Evolutionary conservation across 2,888 invertebrate species (phyloP), one percentile per base, ranked within the genome.

Genomic region (Chrysomela aeneicollis): DNA sequence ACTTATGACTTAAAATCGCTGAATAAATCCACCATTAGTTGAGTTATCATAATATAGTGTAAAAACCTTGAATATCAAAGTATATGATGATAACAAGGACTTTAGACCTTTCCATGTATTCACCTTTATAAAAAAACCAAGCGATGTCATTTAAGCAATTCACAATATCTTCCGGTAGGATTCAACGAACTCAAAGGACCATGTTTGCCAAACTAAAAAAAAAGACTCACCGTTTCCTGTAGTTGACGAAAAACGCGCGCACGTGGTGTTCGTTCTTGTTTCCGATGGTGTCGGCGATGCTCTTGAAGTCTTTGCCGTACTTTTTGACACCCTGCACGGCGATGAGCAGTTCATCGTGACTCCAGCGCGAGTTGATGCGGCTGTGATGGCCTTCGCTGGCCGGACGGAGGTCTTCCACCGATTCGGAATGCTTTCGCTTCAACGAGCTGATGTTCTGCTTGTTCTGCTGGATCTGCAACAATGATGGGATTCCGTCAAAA

Each of bases 191-290:
- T n/a, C n/a, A n/a, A n/a, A n/a, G n/a, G n/a, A n/a, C n/a, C n/a
- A n/a, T n/a, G n/a, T n/a, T n/a, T n/a, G n/a, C n/a, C n/a, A n/a
- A n/a, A n/a, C n/a, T n/a, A n/a, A n/a, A n/a, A n/a, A n/a, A n/a
- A n/a, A n/a, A 42, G 2, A 42, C 42, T 42, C 42, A 59, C 21
- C 73, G 89, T 73, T 94, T 90, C 53, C 95, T 89, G 83, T 97
- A 94, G 79, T 94, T 95, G 8, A 93, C 88, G 84, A 94, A 98
- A 84, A 97, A 98, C 54, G 92, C 91, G 70, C 95, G 90, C 51
- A 98, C 88, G 81, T 97, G 97, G 55, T 92, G 90, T 83, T 97
- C 97, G 0, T 94, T 95, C 85, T 98, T 98, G 58, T 95, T 98
- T 68, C 96, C 96, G 71, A 98, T 88, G 10, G 95, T 92, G 81